Conservation (phyloP, 1,140 invertebrate species). For the Brachionus paranguensis region DNA sequence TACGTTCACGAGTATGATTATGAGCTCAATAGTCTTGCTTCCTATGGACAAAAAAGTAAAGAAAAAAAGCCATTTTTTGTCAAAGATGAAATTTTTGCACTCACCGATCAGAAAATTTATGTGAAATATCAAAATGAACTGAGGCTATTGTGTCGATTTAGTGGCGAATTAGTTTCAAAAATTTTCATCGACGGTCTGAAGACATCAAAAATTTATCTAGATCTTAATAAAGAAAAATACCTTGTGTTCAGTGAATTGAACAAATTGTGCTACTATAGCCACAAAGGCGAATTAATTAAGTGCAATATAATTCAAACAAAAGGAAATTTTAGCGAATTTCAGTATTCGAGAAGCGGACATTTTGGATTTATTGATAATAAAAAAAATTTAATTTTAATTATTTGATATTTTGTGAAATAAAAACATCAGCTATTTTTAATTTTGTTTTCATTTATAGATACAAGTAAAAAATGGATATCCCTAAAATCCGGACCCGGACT, state of each 20-base stretch:
- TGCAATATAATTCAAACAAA: background rate
- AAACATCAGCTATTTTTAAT: background rate
- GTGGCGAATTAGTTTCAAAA: background rate
- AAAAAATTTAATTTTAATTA: conserved; percentile 22
- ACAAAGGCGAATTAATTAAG: background rate
- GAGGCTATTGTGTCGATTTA: background rate
- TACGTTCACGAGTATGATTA: background rate
- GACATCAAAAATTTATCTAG: background rate
- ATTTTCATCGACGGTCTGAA: background rate
- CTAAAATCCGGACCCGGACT: no score
- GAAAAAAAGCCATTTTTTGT: conserved; percentile 17
- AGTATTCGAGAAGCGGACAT: background rate
- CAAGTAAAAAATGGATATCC: no score
- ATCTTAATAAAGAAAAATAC: conserved; percentile 30
- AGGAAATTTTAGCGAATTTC: background rate
- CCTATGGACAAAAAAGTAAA: conserved; percentile 26
- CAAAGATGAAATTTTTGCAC: background rate
- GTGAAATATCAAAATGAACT: background rate
- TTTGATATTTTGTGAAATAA: background rate
- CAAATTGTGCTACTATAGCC: background rate
- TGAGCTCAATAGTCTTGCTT: background rate
- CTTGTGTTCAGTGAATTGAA: background rate
- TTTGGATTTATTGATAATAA: background rate
- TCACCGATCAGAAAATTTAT: background rate
- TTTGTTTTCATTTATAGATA: no score